Base-by-base conservation (phyloP, 2,888 invertebrate genomes). In the Oscheius sp. region DNA sequence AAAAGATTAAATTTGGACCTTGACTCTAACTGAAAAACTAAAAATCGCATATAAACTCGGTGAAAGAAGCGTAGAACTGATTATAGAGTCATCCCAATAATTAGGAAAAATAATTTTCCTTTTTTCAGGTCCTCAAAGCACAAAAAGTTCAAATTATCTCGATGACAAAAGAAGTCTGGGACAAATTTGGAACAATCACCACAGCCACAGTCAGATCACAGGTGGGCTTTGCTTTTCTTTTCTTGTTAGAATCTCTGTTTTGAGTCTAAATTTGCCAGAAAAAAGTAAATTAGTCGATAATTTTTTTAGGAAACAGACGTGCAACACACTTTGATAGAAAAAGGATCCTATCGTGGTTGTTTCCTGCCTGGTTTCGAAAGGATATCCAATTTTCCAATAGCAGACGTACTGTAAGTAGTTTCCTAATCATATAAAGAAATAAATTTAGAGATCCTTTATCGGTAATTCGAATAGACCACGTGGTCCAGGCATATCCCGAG, bases 401-500 rank as follows among this genome's bases (percentile, higher is more conserved):
- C 76, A 18, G 41, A 63, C 7, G 75, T 49, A 56, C 72, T 79
- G 82, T 84, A 58, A 73, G 88, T 55, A 12, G 5, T 6, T 49
- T 49, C 49, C 21, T 49, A 7, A 18, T 18, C 13, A 49, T 49
- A 49, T 49, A 21, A 49, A 3, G 7, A 49, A 21, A 23, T 9
- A 49, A n/a, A 64, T 83, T 74, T 69, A 88, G 88, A 46, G 74
- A 94, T 0, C 89, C 92, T 69, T 90, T 91, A 45, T 92, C 93
- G 80, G 91, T 97, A 69, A 92, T 94, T 87, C 95, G 95, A 87
- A 93, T 98, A 74, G 98, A 99, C 89, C 98, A 99, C 88, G 93
- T 96, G 53, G 98, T 99, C 1, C 96, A 96, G 1, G 98, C 98
- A 89, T 96, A 97, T 89, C 95, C 96, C 0, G 94, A 97, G 86